Conservation (phyloP, 2,113 vertebrate species). For the Panurus biarmicus region DNA sequence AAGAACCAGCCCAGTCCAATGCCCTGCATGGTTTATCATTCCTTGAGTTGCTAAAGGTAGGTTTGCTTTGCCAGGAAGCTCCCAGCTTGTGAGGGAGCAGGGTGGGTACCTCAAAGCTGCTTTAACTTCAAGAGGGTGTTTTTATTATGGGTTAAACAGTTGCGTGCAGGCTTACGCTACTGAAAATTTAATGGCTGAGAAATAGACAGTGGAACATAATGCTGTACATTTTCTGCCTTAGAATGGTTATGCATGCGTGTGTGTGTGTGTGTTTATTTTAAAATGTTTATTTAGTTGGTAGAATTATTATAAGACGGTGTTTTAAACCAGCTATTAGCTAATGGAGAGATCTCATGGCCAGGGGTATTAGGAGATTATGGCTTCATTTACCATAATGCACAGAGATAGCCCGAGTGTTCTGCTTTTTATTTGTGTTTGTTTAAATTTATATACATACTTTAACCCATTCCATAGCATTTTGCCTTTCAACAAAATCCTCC, state of each 20-base stretch:
- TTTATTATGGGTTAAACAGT: not conserved
- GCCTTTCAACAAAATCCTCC: slow-evolving; percentile 29
- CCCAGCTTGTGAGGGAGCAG: not conserved
- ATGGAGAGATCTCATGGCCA: slow-evolving; percentile 28
- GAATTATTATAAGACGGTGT: slow-evolving; percentile 40
- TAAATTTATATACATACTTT: slow-evolving; percentile 33
- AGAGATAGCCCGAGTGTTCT: slow-evolving; percentile 26
- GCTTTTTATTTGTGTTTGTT: slow-evolving; percentile 41
- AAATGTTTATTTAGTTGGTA: slow-evolving; percentile 45
- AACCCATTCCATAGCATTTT: slow-evolving; percentile 14
- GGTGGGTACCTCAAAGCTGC: not conserved
- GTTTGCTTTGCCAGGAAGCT: slow-evolving; percentile 2
- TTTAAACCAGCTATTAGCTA: slow-evolving; percentile 50
- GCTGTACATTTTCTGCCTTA: not conserved
- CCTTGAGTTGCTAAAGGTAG: slow-evolving; percentile 72
- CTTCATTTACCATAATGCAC: slow-evolving; percentile 40
- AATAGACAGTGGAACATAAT: not conserved
- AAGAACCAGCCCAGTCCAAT: slow-evolving; percentile 37
- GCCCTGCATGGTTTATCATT: slow-evolving; percentile 22
- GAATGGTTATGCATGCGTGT: not conserved
- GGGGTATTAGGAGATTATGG: slow-evolving; percentile 53
- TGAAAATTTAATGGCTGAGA: slow-evolving; percentile 32
- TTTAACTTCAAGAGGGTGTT: not conserved
- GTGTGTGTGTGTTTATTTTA: not conserved
- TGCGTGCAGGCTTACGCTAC: not conserved